A percentile compares a stretch with the other conserved stretches of the same genome.
These are phyloP conservation scores for Pristionchus japonicus DNA, from an alignment of 2,888 invertebrate species.

Conservation along the genomic window DNA sequence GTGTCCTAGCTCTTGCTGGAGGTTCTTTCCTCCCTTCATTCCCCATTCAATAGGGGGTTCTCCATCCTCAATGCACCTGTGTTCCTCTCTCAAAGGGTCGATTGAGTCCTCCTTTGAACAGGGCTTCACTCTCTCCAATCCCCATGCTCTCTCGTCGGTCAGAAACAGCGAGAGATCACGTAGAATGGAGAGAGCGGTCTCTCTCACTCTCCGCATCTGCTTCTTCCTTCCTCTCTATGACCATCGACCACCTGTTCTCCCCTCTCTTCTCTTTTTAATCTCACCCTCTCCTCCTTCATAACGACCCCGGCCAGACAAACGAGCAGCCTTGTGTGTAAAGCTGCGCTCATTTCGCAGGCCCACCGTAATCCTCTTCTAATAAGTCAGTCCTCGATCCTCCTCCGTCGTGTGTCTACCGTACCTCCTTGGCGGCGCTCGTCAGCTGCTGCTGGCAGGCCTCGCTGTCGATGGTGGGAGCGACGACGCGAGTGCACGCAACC, in stretches of 20 bases:
- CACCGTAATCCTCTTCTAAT: background rate
- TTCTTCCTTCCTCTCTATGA: background rate
- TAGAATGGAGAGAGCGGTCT: background rate
- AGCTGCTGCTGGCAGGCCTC: constrained; percentile 87
- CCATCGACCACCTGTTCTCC: constrained; percentile 43
- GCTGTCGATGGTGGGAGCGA: constrained; percentile 80
- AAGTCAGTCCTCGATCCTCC: background rate
- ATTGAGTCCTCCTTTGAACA: background rate
- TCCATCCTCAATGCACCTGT: constrained; percentile 30
- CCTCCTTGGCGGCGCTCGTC: constrained; percentile 89
- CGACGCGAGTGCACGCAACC: constrained; percentile 81
- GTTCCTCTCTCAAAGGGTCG: constrained; percentile 26
- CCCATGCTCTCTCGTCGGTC: background rate
- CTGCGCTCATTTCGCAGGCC: background rate
- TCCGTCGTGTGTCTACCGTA: constrained; percentile 26
- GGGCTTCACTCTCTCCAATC: background rate
- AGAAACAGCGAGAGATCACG: background rate
- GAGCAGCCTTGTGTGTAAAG: constrained; percentile 14
- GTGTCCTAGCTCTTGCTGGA: too few relatives aligned
- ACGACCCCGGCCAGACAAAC: background rate
- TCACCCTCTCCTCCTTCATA: constrained; percentile 29
- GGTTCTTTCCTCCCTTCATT: background rate
- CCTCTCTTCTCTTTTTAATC: constrained; percentile 30
- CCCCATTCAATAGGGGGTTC: background rate
- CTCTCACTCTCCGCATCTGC: background rate